These are phyloP conservation scores for Chelon labrosus DNA, from an alignment of 2,797 vertebrate genomes.

Conservation along the genomic window DNA sequence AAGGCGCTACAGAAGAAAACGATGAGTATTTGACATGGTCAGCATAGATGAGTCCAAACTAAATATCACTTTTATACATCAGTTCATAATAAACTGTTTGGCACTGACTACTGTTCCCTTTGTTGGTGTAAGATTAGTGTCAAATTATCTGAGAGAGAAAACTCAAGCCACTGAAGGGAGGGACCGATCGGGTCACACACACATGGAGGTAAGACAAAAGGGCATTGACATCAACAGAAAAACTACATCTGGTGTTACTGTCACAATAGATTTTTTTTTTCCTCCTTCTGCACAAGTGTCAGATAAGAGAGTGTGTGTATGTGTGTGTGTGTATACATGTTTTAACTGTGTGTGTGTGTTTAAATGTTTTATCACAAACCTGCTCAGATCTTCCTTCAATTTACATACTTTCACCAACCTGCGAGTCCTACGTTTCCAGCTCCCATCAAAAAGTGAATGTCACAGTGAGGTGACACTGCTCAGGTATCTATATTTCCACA, in stretches of 20 bases:
- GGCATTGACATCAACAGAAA: constrained; percentile 80
- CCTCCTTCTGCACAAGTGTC: constrained; percentile 62
- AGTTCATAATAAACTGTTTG: constrained; percentile 69
- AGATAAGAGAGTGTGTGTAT: constrained; percentile 30
- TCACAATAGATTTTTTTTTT: constrained; percentile 64
- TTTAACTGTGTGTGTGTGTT: constrained; percentile 36
- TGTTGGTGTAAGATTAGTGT: constrained; percentile 58
- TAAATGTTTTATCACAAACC: constrained; percentile 55
- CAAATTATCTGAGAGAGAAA: constrained; percentile 57
- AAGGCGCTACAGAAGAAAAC: constrained; percentile 77
- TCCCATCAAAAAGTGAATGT: constrained; percentile 61
- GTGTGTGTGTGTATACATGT: constrained; percentile 20
- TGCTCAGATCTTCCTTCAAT: constrained; percentile 45
- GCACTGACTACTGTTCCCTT: constrained; percentile 61
- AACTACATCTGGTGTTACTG: constrained; percentile 79
- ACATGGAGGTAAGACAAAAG: constrained; percentile 77
- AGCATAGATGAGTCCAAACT: constrained; percentile 68
- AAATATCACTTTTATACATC: constrained; percentile 72
- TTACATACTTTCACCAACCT: constrained; percentile 40
- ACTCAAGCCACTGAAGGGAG: constrained; percentile 64
- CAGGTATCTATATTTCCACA: constrained; percentile 97
- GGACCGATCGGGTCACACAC: constrained; percentile 60
- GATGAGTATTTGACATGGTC: constrained; percentile 62
- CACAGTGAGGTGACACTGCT: constrained; percentile 81
- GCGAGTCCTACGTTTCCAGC: constrained; percentile 52